Base-by-base conservation (phyloP, 37 sponge, comb jelly and placozoan genomes). In the Amphimedon queenslandica region DNA sequence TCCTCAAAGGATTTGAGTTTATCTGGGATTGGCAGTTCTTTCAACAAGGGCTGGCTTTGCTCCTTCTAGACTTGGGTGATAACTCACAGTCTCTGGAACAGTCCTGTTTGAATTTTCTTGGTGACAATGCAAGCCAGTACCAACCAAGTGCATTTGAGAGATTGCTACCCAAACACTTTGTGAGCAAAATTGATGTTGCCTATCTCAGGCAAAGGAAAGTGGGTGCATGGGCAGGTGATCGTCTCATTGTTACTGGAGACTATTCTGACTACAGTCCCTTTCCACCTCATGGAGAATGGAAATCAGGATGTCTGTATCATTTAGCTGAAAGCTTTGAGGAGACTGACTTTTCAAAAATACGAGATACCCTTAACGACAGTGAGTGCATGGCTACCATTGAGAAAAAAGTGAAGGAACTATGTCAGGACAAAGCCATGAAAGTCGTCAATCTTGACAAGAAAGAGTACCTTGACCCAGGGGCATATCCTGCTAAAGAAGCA, bases 241-340 rank as follows among this genome's bases (percentile, higher is more conserved):
- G 69, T 24, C 69, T 69, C 42, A 69, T 69, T 43, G 13, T 47
- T 18, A 71, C 55, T 6, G 72, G 72, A 6, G 72, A 71, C 57
- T 71, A 71, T 35, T 71, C 72, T 51, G 55, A 42, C 13, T 31
- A 5, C 5, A n/a, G 34, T 53, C 72, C 72, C 2, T 71, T 71
- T 57, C 72, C 72, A 30, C 72, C 72, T 2, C 27, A 71, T 53
- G 72, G 72, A 20, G 57, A 71, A 29, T 71, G 72, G 72, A 71
- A 51, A 51, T 34, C n/a, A 16, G 55, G 55, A 1, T 29, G 55
- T 71, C 57, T 71, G 42, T 8, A 1, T 39, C 51, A 47, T 13
- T 8, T 13, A 18, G 8, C 51, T 47, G 51, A 47, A 47, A 13
- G 8, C 13, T 47, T 18, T 47, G 51, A 47, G 13, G 13, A 47